A percentile compares a stretch with the other conserved stretches of the same genome.
Conservation (phyloP, 2,888 invertebrate species). For the Orchestes rusci region DNA sequence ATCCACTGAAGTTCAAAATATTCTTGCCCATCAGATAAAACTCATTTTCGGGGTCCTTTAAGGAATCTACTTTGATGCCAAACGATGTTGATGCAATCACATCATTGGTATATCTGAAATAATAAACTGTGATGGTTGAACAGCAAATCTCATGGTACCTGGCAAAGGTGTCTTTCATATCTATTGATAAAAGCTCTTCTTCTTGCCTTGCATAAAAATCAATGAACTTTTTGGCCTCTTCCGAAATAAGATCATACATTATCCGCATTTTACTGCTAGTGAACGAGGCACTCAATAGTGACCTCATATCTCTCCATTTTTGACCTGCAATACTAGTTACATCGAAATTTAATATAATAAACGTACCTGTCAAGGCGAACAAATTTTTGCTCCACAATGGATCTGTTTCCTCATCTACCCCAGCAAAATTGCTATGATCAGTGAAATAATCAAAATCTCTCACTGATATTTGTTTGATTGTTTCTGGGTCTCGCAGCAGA, state of each 20-base stretch:
- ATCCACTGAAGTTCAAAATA: conserved; percentile 11
- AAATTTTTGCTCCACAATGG: conserved; percentile 46
- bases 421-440: conserved; percentile 37
- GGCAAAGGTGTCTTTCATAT: conserved; percentile 45
- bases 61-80: conserved; percentile 47
- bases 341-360: background rate
- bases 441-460: conserved; percentile 55
- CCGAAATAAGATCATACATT: conserved; percentile 34
- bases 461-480: conserved; percentile 52
- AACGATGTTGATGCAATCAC: conserved; percentile 42
- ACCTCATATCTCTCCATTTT: conserved; percentile 37
- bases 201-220: conserved; percentile 30
- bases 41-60: conserved; percentile 40
- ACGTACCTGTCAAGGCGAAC: conserved; percentile 31
- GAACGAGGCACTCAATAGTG: conserved; percentile 37
- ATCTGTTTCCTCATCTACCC: conserved; percentile 25
- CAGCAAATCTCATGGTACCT: conserved; percentile 3
- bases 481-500: conserved; percentile 50
- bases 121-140: background rate
- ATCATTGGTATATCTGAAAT: conserved; percentile 45
- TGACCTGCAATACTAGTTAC: conserved; percentile 21
- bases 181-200: conserved; percentile 36
- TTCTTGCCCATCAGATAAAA: conserved; percentile 22
- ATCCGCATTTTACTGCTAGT: conserved; percentile 39
- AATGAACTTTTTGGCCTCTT: conserved; percentile 25